Evolutionary conservation across 92 coral and sea anemone genomes (phyloP), one percentile per base, ranked within the genome.

Genomic region (Paramuricea clavata): DNA sequence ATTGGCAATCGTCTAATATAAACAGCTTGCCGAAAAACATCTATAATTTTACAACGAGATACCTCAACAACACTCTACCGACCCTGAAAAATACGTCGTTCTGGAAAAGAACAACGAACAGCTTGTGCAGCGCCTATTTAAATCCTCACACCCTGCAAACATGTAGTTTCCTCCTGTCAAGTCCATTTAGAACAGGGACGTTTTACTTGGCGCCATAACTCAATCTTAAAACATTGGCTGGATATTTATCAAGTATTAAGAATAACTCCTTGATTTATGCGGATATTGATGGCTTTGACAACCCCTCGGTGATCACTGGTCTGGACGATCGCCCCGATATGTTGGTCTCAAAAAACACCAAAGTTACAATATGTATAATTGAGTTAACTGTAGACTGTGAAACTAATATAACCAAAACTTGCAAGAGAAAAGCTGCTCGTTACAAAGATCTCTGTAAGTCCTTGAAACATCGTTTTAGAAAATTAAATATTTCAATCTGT

Each of bases 121-220:
- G 72, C 25, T 26, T 65, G 19, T 65, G 72, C 72, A 26, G 4
- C 19, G 72, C 73, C 31, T 65, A 26, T 65, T 16, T 65, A 2
- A n/a, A 65, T 7, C 31, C 73, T 2, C 73, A 65, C 6, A 71
- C 77, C 43, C 50, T 71, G 23, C 77, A 71, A 35, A n/a, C 77
- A 36, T 71, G 77, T 71, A 35, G 49, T 71, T 36, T 71, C 77
- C 10, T 32, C 33, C 16, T 26, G 73, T 32, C 6, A n/a, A 2
- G 73, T 26, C 3, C 73, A 65, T 35, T 21, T 71, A 13, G 77
- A 71, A 12, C 6, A 71, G 5, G 77, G 50, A 71, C 77, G 49
- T 35, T 71, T 32, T 71, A 71, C 77, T 6, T 71, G 77, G 49
- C 77, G 77, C 21, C n/a, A n/a, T n/a, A n/a, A n/a, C n/a, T n/a